phyloP scores from a whole-genome alignment of 2,888 invertebrate genomes.

The Leucophenga maculata region DNA sequence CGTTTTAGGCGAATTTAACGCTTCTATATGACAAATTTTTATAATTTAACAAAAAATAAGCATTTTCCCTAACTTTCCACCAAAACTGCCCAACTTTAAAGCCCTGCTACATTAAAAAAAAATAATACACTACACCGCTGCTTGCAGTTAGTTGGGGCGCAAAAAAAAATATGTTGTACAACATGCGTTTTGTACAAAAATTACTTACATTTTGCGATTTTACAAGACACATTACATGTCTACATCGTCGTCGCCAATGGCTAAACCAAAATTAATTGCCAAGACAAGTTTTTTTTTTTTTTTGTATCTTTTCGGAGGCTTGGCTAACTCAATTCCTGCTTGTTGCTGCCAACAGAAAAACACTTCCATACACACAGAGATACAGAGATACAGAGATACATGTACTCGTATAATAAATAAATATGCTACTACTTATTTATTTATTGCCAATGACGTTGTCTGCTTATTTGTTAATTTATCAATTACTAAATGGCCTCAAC shows the following conservation, averaged over 20 bases:
- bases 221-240: slow-evolving; percentile 7
- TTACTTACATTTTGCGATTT: not conserved
- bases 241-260: not conserved
- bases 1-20: too few relatives aligned
- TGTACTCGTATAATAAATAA: slow-evolving; percentile 9
- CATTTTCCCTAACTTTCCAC: too few relatives aligned
- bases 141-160: not conserved
- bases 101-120: too few relatives aligned
- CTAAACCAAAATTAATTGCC: slow-evolving; percentile 6
- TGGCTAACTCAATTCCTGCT: slow-evolving; percentile 16
- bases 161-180: not conserved
- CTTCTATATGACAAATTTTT: too few relatives aligned
- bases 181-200: slow-evolving; percentile 8
- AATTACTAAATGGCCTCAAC: slow-evolving; percentile 27
- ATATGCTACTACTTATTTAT: slow-evolving; percentile 18
- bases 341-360: slow-evolving; percentile 9
- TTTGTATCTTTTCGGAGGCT: slow-evolving; percentile 1
- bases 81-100: too few relatives aligned
- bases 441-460: slow-evolving; percentile 4
- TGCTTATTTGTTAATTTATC: slow-evolving; percentile 29
- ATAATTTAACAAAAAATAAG: too few relatives aligned
- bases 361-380: not conserved
- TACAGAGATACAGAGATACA: not conserved
- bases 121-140: too few relatives aligned
- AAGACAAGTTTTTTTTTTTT: slow-evolving; percentile 3